phyloP scores from a whole-genome alignment of 1,140 invertebrate species.

The Ptiloglossa arizonensis region DNA sequence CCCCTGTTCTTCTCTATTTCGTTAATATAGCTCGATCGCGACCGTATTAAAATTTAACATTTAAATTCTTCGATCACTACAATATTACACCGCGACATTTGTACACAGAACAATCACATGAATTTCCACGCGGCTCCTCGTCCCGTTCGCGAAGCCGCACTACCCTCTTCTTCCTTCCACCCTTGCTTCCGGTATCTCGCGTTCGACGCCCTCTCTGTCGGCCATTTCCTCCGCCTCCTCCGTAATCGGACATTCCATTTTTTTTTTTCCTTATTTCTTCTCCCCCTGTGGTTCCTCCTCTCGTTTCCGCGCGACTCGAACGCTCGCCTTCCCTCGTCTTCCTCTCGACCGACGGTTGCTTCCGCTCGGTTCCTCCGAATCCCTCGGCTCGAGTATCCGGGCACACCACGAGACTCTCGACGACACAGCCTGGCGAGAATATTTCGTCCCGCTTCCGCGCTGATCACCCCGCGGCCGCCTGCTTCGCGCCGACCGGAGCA shows the following conservation, averaged over 20 bases:
- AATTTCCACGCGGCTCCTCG: constrained; percentile 68
- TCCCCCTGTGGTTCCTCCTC: no score
- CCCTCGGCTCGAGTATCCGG: constrained; percentile 31
- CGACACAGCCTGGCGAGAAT: constrained; percentile 39
- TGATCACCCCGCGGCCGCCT: constrained; percentile 33
- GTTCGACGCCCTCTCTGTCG: not conserved
- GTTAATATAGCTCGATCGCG: constrained; percentile 76
- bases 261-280: not conserved
- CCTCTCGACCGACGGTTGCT: not conserved
- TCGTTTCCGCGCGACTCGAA: not conserved
- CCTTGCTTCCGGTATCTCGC: constrained; percentile 39
- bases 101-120: constrained; percentile 83
- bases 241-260: no score
- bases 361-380: constrained; percentile 35
- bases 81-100: constrained; percentile 83
- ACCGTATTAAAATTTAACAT: constrained; percentile 83
- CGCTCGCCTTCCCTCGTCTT: not conserved
- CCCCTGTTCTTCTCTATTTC: constrained; percentile 25
- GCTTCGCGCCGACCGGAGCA: constrained; percentile 42
- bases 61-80: constrained; percentile 82
- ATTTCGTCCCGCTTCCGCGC: constrained; percentile 1
- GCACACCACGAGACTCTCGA: constrained; percentile 42
- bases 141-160: constrained; percentile 19
- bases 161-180: constrained; percentile 29
- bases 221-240: no score